phyloP scores from a whole-genome alignment of 2,888 invertebrate species.

The Hydrotaea cyrtoneurina region DNA sequence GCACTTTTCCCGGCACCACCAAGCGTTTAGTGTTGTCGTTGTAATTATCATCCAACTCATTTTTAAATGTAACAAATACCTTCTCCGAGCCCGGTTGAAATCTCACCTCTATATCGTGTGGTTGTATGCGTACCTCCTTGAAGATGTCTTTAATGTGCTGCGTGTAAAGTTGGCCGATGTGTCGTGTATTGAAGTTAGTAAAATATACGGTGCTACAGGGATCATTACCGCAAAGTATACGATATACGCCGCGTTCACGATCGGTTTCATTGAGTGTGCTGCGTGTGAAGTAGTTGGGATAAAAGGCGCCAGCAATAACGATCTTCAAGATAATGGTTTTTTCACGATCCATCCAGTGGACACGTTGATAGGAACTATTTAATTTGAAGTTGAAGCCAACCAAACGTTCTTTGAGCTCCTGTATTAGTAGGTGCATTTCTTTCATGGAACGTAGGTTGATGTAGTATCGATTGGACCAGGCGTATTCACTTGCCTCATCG shows the following conservation, averaged over 20 bases:
- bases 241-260: conserved; percentile 86
- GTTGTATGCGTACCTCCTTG: conserved; percentile 79
- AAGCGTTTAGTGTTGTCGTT: conserved; percentile 72
- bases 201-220: conserved; percentile 89
- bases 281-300: conserved; percentile 93
- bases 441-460: conserved; percentile 87
- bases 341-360: conserved; percentile 82
- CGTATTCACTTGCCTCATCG: conserved; percentile 81
- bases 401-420: conserved; percentile 86
- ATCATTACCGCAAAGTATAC: conserved; percentile 86
- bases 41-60: conserved; percentile 73
- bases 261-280: conserved; percentile 82
- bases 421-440: conserved; percentile 87
- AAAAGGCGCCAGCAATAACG: conserved; percentile 86
- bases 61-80: conserved; percentile 86
- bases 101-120: conserved; percentile 77
- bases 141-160: conserved; percentile 84
- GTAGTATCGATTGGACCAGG: conserved; percentile 87
- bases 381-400: conserved; percentile 83
- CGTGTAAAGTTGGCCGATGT: conserved; percentile 87
- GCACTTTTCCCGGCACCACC: conserved; percentile 84
- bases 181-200: conserved; percentile 83
- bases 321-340: conserved; percentile 86
- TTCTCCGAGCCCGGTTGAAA: conserved; percentile 82
- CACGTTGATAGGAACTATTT: conserved; percentile 80